Evolutionary conservation across 2,113 vertebrate species (phyloP).

Genomic region (Aspiorhynchus laticeps): DNA sequence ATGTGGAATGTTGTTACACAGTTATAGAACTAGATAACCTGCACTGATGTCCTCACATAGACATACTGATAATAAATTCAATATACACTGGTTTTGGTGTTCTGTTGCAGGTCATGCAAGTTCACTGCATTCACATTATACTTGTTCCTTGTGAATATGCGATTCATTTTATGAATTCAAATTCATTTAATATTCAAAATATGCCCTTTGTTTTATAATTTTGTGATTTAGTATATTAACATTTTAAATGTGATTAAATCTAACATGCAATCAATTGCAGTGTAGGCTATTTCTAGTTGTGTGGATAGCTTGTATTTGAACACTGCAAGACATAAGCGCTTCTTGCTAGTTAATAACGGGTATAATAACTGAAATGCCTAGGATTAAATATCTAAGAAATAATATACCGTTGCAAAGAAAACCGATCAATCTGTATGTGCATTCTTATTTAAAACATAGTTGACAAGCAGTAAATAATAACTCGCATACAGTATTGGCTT

Average conservation of each 20-base stretch:
- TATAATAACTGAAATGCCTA: background rate
- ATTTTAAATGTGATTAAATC: too few relatives aligned
- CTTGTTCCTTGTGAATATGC: background rate
- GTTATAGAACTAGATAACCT: constrained; percentile 3
- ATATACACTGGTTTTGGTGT: background rate
- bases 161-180: too few relatives aligned
- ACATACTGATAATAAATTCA: constrained; percentile 8
- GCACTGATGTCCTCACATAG: background rate
- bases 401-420: background rate
- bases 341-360: background rate
- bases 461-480: background rate
- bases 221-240: background rate
- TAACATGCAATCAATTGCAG: background rate
- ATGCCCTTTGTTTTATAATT: background rate
- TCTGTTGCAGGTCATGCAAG: background rate
- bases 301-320: background rate
- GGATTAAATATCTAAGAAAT: background rate
- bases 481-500: background rate
- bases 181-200: too few relatives aligned
- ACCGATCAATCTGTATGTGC: background rate
- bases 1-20: background rate
- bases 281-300: background rate
- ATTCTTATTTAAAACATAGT: background rate
- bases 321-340: background rate
- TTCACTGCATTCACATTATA: background rate